phyloP scores from a whole-genome alignment of 2,888 invertebrate species.

The Diaprepes abbreviatus region DNA sequence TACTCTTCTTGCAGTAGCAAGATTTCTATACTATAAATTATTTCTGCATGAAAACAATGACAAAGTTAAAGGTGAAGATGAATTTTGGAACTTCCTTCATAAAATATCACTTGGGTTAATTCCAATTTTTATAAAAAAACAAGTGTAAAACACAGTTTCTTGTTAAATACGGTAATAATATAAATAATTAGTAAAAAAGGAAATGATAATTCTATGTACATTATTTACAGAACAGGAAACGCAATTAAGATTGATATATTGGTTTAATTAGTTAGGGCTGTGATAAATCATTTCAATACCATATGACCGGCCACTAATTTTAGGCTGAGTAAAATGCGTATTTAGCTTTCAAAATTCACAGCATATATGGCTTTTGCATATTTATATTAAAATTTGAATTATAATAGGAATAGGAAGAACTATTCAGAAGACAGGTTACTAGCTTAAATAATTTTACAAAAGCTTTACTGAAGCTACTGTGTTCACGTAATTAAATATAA shows the following conservation, averaged over 20 bases:
- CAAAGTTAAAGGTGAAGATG: no score
- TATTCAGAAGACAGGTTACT: neutral
- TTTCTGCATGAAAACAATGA: no score
- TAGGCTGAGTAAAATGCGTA: neutral
- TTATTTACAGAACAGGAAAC: neutral
- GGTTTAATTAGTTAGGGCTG: neutral
- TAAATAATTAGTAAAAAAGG: neutral
- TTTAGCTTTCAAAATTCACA: neutral
- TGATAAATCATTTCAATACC: slow-evolving; percentile 1
- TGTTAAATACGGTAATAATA: no score
- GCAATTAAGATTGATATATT: neutral
- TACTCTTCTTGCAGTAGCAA: no score
- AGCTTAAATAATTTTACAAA: slow-evolving; percentile 8
- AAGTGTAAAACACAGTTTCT: no score
- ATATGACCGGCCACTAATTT: neutral
- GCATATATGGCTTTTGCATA: neutral
- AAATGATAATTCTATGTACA: neutral
- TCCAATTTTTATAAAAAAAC: no score
- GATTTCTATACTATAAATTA: no score
- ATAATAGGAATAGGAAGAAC: neutral
- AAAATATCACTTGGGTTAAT: no score
- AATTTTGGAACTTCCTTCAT: no score
- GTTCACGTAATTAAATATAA: neutral
- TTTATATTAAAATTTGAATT: neutral
- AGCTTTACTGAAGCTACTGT: neutral